Evolutionary conservation across 2,888 invertebrate species (phyloP).

Genomic region (Cynaeus angustus): DNA sequence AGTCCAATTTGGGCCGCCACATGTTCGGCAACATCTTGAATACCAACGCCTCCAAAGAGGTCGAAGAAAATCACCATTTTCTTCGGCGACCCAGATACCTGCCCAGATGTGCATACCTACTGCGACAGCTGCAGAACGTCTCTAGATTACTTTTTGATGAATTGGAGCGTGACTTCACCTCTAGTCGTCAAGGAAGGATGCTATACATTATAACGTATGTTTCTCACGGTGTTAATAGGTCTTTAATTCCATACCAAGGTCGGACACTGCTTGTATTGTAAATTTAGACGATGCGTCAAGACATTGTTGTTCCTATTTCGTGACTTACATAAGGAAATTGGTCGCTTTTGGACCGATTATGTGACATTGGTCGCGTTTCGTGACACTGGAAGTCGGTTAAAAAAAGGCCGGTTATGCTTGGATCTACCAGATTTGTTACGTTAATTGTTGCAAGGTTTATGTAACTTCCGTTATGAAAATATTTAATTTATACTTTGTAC

Average conservation of each 20-base stretch:
- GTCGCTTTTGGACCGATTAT: too few species aligned
- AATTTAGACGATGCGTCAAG: conserved; percentile 21
- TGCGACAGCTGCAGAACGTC: conserved; percentile 32
- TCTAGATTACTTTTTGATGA: conserved; percentile 22
- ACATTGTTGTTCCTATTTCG: conserved; percentile 8
- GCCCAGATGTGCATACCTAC: conserved; percentile 8
- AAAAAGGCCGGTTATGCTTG: too few species aligned
- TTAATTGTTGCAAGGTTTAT: too few species aligned
- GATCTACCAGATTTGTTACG: too few species aligned
- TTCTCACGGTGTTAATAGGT: conserved; percentile 41
- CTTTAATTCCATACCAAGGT: conserved; percentile 36
- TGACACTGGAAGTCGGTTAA: too few species aligned
- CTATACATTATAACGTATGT: conserved; percentile 10
- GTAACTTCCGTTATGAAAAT: too few species aligned
- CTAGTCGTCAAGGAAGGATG: conserved; percentile 8
- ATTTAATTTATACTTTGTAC: too few species aligned
- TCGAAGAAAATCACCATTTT: conserved; percentile 29
- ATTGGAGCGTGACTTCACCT: conserved; percentile 30
- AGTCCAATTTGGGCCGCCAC: not conserved
- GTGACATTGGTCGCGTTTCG: too few species aligned
- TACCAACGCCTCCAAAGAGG: not conserved
- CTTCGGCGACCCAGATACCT: conserved; percentile 14
- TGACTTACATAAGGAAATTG: not conserved
- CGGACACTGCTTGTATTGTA: conserved; percentile 20
- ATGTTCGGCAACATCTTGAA: not conserved